Percentiles rank a stretch among this genome's conserved stretches.
Conservation (phyloP, 2,113 vertebrate species). For the Ovis canadensis region DNA sequence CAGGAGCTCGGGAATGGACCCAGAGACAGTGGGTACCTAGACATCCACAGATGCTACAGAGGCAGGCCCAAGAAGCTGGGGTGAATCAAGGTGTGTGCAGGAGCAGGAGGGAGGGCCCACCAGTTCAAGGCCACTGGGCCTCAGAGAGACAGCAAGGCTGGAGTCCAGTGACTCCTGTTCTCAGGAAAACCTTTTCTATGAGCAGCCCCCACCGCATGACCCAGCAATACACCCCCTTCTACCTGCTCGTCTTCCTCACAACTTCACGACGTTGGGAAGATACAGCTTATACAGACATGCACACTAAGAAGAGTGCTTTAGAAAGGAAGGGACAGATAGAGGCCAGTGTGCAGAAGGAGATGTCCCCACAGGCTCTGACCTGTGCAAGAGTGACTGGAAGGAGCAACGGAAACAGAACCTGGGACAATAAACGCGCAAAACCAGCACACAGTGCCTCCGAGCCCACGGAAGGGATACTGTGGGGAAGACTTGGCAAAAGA, state of each 20-base stretch:
- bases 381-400: rapidly evolving
- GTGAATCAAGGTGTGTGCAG: not conserved
- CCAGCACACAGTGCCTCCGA: rapidly evolving
- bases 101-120: rapidly evolving
- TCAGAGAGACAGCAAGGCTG: not conserved
- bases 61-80: no score
- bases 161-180: not conserved
- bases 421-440: not conserved
- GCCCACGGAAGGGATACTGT: not conserved
- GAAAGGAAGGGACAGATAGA: not conserved
- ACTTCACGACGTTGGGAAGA: not conserved
- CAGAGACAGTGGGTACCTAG: not conserved
- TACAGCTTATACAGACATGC: rapidly evolving
- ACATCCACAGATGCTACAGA: not conserved
- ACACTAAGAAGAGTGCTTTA: not conserved
- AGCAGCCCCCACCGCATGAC: not conserved
- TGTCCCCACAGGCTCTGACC: not conserved
- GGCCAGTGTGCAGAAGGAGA: not conserved
- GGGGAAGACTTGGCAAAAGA: not conserved
- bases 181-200: not conserved
- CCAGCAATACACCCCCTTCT: not conserved
- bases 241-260: not conserved
- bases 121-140: not conserved
- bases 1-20: not conserved
- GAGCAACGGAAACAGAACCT: not conserved